Evolutionary conservation across 2,888 invertebrate genomes (phyloP).

Genomic region (Dolichopus griseipennis): DNA sequence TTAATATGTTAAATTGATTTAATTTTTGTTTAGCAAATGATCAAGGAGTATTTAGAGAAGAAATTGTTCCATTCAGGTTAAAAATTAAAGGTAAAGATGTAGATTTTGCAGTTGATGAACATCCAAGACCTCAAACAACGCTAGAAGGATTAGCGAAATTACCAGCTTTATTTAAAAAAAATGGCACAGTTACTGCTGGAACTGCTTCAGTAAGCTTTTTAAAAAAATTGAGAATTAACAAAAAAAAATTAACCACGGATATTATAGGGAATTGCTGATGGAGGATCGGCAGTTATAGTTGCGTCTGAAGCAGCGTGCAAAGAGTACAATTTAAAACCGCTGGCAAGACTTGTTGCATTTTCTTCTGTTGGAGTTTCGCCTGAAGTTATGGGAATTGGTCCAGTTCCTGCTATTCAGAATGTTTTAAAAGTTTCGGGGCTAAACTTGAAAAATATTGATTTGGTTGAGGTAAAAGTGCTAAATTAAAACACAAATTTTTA

Average conservation of each 20-base stretch:
- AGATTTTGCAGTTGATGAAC: slow-evolving; percentile 80
- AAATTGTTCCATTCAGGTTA: slow-evolving; percentile 76
- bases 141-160: slow-evolving; percentile 77
- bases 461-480: slow-evolving; percentile 65
- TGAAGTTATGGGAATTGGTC: slow-evolving; percentile 95
- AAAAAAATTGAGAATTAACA: background rate
- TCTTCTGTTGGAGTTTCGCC: slow-evolving; percentile 94
- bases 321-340: slow-evolving; percentile 69
- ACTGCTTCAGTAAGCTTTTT: slow-evolving; percentile 67
- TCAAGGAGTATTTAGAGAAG: slow-evolving; percentile 79
- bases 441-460: slow-evolving; percentile 76
- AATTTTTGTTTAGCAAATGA: slow-evolving; percentile 67
- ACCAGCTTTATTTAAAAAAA: slow-evolving; percentile 84
- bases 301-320: slow-evolving; percentile 86
- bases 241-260: background rate
- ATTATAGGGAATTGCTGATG: slow-evolving; percentile 88
- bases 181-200: slow-evolving; percentile 90
- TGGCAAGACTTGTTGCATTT: slow-evolving; percentile 86
- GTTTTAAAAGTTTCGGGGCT: slow-evolving; percentile 71
- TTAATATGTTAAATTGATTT: too few relatives aligned
- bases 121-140: slow-evolving; percentile 82
- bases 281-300: slow-evolving; percentile 86
- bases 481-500: slow-evolving; percentile 7
- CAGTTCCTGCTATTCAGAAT: slow-evolving; percentile 85
- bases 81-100: slow-evolving; percentile 76